Evolutionary conservation across 2,113 vertebrate genomes (phyloP).

Genomic region (Trichechus manatus): DNA sequence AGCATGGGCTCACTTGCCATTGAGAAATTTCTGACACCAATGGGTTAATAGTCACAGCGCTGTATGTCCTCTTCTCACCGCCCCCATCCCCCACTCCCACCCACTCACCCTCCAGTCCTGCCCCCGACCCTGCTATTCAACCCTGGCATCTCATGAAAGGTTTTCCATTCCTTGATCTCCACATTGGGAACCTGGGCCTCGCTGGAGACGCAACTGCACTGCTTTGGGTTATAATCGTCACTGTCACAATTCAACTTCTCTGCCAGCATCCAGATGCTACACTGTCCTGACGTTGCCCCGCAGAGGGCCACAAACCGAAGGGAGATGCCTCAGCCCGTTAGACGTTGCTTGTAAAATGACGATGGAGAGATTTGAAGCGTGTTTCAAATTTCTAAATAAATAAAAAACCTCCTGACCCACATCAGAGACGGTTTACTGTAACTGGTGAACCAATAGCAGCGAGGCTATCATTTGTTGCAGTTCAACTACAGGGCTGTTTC

Average conservation of each 20-base stretch:
- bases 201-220: background rate
- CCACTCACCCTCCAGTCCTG: background rate
- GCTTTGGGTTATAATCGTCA: background rate
- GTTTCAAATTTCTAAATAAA: constrained; percentile 48
- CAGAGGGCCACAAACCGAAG: background rate
- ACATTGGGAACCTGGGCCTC: background rate
- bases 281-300: background rate
- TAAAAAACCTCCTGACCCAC: background rate
- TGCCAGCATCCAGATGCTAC: background rate
- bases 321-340: background rate
- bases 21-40: background rate
- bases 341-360: background rate
- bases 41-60: background rate
- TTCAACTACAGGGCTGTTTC: background rate
- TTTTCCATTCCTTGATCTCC: background rate
- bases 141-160: background rate
- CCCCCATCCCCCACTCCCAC: background rate
- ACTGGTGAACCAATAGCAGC: background rate
- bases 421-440: background rate
- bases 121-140: background rate
- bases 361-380: background rate
- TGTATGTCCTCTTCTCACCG: background rate
- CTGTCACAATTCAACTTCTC: background rate
- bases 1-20: background rate
- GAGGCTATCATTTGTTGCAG: background rate